phyloP scores from a whole-genome alignment of 2,113 vertebrate species.

The Desmodus rotundus region DNA sequence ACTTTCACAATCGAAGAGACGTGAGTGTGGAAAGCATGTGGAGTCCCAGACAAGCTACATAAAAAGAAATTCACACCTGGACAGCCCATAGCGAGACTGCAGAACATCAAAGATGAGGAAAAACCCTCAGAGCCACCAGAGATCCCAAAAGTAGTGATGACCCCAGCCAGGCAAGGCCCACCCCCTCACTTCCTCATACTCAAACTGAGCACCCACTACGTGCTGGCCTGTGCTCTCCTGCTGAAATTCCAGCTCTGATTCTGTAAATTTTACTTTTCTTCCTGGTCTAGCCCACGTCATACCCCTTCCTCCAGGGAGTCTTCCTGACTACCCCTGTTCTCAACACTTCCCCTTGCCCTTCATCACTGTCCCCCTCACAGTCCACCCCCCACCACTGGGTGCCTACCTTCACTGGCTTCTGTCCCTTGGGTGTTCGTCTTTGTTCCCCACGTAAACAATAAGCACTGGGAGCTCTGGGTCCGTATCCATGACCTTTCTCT shows the following conservation, averaged over 20 bases:
- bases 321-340: not conserved
- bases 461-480: not conserved
- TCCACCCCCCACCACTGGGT: accelerated
- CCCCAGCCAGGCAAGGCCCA: accelerated
- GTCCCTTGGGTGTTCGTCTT: not conserved
- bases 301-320: not conserved
- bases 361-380: not conserved
- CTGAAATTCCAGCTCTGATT: not conserved
- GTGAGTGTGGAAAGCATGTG: not conserved
- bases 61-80: not conserved
- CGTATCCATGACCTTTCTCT: not conserved
- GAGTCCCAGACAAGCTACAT: not conserved
- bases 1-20: not conserved
- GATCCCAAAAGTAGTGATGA: not conserved
- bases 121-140: not conserved
- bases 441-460: accelerated
- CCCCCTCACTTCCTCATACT: not conserved
- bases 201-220: accelerated
- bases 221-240: not conserved
- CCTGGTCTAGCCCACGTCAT: not conserved
- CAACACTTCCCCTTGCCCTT: not conserved
- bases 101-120: not conserved
- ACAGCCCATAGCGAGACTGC: not conserved
- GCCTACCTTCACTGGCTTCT: not conserved
- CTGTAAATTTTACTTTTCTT: not conserved